Conservation (phyloP, 2,113 vertebrate genomes). For the Falcunculus frontatus region DNA sequence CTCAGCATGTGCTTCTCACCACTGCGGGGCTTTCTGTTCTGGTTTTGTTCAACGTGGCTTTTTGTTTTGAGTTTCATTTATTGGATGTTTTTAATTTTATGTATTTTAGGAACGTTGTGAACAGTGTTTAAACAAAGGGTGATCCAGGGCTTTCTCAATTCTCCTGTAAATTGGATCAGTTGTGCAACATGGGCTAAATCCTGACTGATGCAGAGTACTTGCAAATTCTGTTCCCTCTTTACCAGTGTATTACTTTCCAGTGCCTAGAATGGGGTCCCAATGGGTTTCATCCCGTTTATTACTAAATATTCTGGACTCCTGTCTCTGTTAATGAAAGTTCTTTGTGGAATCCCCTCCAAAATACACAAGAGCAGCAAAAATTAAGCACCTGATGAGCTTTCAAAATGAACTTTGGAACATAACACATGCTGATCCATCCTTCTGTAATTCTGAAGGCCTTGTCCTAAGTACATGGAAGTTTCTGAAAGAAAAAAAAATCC, state of each 20-base stretch:
- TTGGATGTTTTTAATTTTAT: slow-evolving; percentile 68
- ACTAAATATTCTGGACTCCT: background rate
- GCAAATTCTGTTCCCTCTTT: background rate
- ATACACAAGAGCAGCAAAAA: background rate
- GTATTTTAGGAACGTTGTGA: slow-evolving; percentile 41
- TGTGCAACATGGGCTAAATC: background rate
- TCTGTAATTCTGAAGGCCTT: background rate
- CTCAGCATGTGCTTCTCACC: slow-evolving; percentile 67
- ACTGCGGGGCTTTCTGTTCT: slow-evolving; percentile 33
- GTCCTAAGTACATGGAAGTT: background rate
- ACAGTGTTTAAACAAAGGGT: slow-evolving; percentile 51
- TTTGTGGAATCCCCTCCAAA: background rate
- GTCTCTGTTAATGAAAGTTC: background rate
- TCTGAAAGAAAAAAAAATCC: background rate
- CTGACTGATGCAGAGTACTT: background rate
- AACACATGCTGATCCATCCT: background rate
- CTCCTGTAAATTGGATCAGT: background rate
- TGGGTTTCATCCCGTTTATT: background rate
- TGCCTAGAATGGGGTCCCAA: background rate
- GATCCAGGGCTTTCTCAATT: slow-evolving; percentile 42
- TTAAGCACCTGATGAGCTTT: background rate
- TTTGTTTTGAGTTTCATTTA: slow-evolving; percentile 65
- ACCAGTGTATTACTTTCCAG: background rate
- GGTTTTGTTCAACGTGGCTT: slow-evolving; percentile 47
- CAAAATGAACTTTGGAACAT: background rate